Percentiles rank a stretch among this genome's conserved stretches.
Conservation (phyloP, 2,113 vertebrate genomes). For the Regulus satrapa region DNA sequence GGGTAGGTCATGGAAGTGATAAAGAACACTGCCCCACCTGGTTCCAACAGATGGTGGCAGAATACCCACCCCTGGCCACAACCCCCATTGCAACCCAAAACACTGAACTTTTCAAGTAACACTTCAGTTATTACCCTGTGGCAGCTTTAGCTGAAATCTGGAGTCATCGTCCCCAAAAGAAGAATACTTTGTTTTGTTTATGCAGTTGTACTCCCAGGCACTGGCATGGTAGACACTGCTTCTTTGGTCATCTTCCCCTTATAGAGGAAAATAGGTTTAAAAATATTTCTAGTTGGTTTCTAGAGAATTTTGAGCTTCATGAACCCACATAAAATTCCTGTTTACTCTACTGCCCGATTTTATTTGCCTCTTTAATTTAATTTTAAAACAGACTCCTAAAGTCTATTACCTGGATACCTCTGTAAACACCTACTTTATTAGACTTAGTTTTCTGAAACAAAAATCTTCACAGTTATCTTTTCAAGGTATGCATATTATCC, state of each 20-base stretch:
- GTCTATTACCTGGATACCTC: not conserved
- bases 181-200: not conserved
- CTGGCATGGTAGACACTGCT: not conserved
- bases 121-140: not conserved
- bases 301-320: not conserved
- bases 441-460: not conserved
- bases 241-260: rapidly evolving
- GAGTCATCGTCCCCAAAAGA: not conserved
- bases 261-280: not conserved
- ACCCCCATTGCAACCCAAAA: too few relatives aligned
- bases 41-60: too few relatives aligned
- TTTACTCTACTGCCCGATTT: not conserved
- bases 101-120: not conserved
- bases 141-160: not conserved
- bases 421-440: not conserved
- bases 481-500: not conserved
- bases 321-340: not conserved
- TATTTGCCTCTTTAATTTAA: not conserved
- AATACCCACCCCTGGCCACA: too few relatives aligned
- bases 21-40: too few relatives aligned
- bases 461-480: not conserved
- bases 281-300: not conserved
- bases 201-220: not conserved
- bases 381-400: not conserved
- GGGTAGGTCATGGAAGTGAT: too few relatives aligned